Percentiles rank a stretch among this genome's conserved stretches.
These are phyloP conservation scores for Ammospiza nelsoni DNA, from an alignment of 2,113 vertebrate genomes.

Conservation along the genomic window DNA sequence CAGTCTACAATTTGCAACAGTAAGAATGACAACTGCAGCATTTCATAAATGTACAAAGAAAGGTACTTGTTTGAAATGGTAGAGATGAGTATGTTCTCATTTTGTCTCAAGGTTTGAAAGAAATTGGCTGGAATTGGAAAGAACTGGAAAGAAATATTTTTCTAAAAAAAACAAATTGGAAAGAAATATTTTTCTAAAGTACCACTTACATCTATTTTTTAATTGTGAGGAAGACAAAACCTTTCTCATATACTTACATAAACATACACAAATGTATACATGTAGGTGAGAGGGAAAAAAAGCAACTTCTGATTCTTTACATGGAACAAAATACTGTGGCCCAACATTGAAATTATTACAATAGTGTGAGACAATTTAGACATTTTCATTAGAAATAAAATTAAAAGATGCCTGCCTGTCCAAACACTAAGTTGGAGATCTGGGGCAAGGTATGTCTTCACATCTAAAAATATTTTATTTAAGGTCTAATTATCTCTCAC, in stretches of 20 bases:
- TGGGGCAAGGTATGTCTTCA: background rate
- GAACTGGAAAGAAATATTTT: too few relatives aligned
- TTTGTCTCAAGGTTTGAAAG: background rate
- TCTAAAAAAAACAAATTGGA: too few relatives aligned
- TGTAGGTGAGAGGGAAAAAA: accelerated
- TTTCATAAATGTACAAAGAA: background rate
- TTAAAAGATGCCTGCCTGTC: background rate
- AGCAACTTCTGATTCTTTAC: background rate
- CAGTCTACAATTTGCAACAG: background rate
- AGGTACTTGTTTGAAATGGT: background rate
- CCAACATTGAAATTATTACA: background rate
- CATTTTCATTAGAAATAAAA: background rate
- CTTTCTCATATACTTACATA: background rate
- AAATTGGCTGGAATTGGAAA: background rate
- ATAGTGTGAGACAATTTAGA: background rate
- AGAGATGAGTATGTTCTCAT: background rate
- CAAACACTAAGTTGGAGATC: background rate
- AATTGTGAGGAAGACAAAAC: background rate
- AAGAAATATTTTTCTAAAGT: background rate
- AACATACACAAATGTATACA: background rate
- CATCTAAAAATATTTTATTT: background rate
- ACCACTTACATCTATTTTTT: background rate
- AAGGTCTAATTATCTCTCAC: background rate
- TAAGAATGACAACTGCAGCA: background rate
- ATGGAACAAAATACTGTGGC: background rate